Evolutionary conservation across 35 echinoderm and acorn worm genomes (phyloP), one percentile per base, ranked within the genome.

Genomic region (Acanthaster planci): DNA sequence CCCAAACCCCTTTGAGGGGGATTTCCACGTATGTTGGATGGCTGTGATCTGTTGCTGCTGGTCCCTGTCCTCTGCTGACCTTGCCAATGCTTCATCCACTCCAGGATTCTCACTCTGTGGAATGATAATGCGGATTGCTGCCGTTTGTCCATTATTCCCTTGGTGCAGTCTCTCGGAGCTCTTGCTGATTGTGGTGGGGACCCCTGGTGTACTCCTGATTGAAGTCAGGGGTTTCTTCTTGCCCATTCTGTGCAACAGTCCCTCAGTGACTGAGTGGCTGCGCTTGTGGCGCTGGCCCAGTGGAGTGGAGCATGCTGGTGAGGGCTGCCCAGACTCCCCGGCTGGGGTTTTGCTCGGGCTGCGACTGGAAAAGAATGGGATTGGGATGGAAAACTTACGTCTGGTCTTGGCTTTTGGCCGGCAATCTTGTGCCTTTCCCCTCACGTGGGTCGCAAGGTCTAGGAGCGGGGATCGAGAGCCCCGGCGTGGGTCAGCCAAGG

Each of bases 381-480:
- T n/a, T 14, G 81, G 81, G 30, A 83, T 59, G 32, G 81, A 83
- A 58, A 83, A 60, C 54, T 83, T 83, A 0, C 81, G 81, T 38
- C 53, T 83, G 53, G 19, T 57, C 26, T 60, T 83, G 27, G 34
- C 38, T 44, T 81, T 53, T 0, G 27, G 27, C 30, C n/a, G 18
- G 18, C 8, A 30, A 8, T 52, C 42, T 34, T 54, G 29, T n/a
- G 8, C 21, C 37, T 83, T 83, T n/a, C 56, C 32, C 23, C 37
- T 83, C 52, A 36, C 56, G 8, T 34, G 32, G 18, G 52, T 31
- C 8, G 29, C 21, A 19, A 58, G 81, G 44, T 92, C 90, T 15
- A 92, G 84, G 0, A 92, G 77, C 9, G 90, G 90, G 18, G 90
- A 92, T 15, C 76, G 76, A 15, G 90, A 92, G 8, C 90, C 84